A percentile compares a stretch with the other conserved stretches of the same genome.
Conservation (phyloP, 2,888 invertebrate genomes). For the Molorchus minor region DNA sequence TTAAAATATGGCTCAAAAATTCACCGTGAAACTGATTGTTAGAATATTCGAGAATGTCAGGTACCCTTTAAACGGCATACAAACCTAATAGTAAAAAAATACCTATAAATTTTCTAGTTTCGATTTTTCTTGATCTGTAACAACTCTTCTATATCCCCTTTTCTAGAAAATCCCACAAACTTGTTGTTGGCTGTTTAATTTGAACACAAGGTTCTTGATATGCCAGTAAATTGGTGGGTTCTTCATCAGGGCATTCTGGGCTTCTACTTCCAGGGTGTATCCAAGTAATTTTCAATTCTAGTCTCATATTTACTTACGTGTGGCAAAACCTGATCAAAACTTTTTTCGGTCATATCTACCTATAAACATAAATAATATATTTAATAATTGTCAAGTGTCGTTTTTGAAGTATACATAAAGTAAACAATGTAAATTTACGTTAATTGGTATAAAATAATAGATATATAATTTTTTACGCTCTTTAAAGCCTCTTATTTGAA, state of each 20-base stretch:
- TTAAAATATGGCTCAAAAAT: too few species aligned
- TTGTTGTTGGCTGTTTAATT: constrained; percentile 47
- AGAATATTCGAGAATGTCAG: too few species aligned
- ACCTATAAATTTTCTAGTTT: constrained; percentile 52
- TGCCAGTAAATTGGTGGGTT: constrained; percentile 35
- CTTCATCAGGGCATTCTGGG: background rate
- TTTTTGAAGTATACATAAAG: constrained; percentile 8
- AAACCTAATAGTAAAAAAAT: too few species aligned
- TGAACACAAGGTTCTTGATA: constrained; percentile 40
- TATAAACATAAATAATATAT: too few species aligned
- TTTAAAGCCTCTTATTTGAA: too few species aligned
- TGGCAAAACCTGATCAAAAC: constrained; percentile 22
- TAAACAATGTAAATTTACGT: constrained; percentile 17
- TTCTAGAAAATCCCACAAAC: constrained; percentile 54
- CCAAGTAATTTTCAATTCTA: constrained; percentile 31
- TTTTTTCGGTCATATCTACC: constrained; percentile 6
- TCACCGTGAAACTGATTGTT: too few species aligned
- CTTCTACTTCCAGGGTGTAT: constrained; percentile 14
- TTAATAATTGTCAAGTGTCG: constrained; percentile 13
- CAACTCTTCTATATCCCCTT: constrained; percentile 49
- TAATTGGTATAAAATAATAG: too few species aligned
- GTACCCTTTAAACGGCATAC: too few species aligned
- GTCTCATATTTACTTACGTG: constrained; percentile 27
- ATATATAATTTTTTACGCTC: too few species aligned
- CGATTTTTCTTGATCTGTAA: constrained; percentile 40